Base-by-base conservation (phyloP, 2,797 vertebrate species). In the Erethizon dorsatum region DNA sequence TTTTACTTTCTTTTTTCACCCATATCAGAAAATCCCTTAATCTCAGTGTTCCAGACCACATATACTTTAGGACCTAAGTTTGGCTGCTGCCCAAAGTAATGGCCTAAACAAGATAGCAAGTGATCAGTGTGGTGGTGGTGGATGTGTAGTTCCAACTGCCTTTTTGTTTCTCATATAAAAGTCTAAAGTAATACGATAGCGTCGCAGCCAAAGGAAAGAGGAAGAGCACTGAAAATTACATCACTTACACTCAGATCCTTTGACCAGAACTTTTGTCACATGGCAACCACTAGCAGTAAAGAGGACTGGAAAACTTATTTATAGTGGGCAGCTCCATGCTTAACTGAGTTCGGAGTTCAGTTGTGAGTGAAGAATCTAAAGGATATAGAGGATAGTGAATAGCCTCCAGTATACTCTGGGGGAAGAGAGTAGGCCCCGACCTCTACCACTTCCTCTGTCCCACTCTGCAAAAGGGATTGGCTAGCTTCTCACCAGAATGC, bases 31-130 rank as follows among this genome's bases (percentile, higher is more conserved):
- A 90, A 84, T 57, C 2, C 77, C 61, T 56, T 57, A 59, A 50
- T 71, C 59, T 80, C n/a, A 61, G 6, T 37, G 24, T 26, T 33
- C 11, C 52, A 84, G 50, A 73, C 47, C 59, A 47, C 28, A 2
- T 61, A 50, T 13, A 50, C 15, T 52, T 17, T 89, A 69, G n/a
- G n/a, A 80, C 20, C 15, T 59, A 80, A 37, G 11, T 79, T 65
- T 90, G 84, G 41, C 80, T 89, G 15, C 67, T 94, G 5, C 37
- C 52, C 59, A 83, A 71, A 90, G 61, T 82, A 54, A 83, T 78
- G 77, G 22, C 83, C 73, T 83, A 71, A 83, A 50, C 14, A 80
- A 75, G 73, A 54, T 17, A 69, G n/a, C 17, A 9, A 5, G 1
- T 52, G 75, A 50, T 78, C 26, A 18, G 45, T 78, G 75, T 47